Percentiles rank a stretch among this genome's conserved stretches.
phyloP scores from a whole-genome alignment of 2,888 invertebrate species.

The Nephrotoma guestfalica region DNA sequence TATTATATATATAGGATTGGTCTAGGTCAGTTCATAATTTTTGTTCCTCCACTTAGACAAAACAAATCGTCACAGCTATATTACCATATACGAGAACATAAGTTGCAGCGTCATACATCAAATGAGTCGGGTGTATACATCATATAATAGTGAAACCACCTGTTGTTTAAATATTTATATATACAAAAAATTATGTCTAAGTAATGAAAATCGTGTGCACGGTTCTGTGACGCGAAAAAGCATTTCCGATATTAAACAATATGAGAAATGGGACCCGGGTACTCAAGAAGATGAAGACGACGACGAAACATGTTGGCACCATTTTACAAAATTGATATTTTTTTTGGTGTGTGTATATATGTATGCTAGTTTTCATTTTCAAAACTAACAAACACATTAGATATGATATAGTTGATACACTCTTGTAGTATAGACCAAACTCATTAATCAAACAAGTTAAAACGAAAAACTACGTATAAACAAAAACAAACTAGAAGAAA shows the following conservation, averaged over 20 bases:
- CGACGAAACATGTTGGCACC: neutral
- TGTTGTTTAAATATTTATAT: neutral
- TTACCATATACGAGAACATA: neutral
- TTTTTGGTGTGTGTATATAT: neutral
- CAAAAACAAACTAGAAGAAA: neutral
- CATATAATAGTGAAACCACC: neutral
- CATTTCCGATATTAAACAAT: too few relatives aligned
- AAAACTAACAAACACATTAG: neutral
- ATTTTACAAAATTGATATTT: neutral
- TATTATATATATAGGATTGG: too few relatives aligned
- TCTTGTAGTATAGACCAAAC: neutral
- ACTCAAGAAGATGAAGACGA: neutral
- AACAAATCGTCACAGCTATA: neutral
- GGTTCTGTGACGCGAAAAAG: too few relatives aligned
- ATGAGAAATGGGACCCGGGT: too few relatives aligned
- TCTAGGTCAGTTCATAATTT: neutral
- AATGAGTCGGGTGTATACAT: too few relatives aligned
- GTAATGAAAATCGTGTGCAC: neutral
- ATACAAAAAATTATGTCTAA: neutral
- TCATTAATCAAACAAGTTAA: neutral
- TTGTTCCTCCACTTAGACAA: neutral
- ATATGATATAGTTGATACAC: neutral
- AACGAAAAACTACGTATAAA: neutral
- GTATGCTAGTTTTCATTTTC: neutral
- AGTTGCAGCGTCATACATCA: neutral